Evolutionary conservation across 2,888 invertebrate genomes (phyloP), one percentile per base, ranked within the genome.

Genomic region (Lasioglossum lativentre): DNA sequence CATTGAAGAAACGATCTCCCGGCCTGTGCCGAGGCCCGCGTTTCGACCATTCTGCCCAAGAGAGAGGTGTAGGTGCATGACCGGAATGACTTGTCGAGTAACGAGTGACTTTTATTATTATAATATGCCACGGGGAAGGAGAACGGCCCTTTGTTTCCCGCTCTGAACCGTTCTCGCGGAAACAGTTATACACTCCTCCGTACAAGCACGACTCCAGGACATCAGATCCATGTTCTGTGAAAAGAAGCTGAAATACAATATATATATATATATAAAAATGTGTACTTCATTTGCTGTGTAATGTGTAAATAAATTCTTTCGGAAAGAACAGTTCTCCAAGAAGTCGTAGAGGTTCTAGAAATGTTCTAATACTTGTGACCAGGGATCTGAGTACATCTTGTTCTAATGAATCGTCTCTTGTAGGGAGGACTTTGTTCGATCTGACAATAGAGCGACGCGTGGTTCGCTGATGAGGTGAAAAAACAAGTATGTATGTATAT

Each of bases 1-100:
- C 91, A 91, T 91, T 93, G 91, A 93, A 91, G 89, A 88, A 89
- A 87, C 84, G 85, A 88, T 70, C 85, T 63, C 85, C 86, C 86
- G 88, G 88, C 82, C n/a, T 89, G 83, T 86, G 88, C 85, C 86
- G 86, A 85, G 77, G 85, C 81, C 78, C 86, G 75, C 78, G 78
- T 81, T 76, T 82, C 45, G 82, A 42, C 78, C 85, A 73, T 77
- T 78, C 75, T 76, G 76, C 75, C 75, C n/a, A 34, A 34, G 56
- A n/a, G 85, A 90, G 88, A 91, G 88, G 89, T 92, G 88, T 90
- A 91, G 89, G 89, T 89, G 86, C 89, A 84, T 59, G 87, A 86
- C 87, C 88, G 78, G 87, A 89, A 86, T 87, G 80, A 89, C 85
- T 88, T 73, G 82, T 86, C 88, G 78, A 85, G 81, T 75, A 81